A percentile compares a stretch with the other conserved stretches of the same genome.
These are phyloP conservation scores for Prionailurus bengalensis DNA, from an alignment of 2,113 vertebrate species.

Conservation along the genomic window DNA sequence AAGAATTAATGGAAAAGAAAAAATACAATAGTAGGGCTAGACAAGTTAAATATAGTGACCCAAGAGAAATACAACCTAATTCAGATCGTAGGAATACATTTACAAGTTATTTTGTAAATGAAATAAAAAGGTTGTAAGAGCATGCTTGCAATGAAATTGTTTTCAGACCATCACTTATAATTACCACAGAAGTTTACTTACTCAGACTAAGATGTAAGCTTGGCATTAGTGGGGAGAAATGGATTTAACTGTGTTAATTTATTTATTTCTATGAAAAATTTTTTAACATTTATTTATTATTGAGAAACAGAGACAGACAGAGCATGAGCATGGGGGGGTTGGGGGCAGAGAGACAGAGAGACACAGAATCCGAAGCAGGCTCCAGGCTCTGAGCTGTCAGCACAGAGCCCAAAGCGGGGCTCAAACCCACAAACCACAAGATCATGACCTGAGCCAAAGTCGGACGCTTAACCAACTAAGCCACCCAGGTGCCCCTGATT, in stretches of 20 bases:
- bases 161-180: constrained; percentile 53
- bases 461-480: too few relatives aligned
- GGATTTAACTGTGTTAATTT: not conserved
- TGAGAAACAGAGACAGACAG: too few relatives aligned
- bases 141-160: not conserved
- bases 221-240: not conserved
- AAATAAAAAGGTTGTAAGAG: not conserved
- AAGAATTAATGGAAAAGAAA: constrained; percentile 58
- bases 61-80: constrained; percentile 52
- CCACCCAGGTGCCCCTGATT: too few relatives aligned
- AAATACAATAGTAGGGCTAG: constrained; percentile 34
- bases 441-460: too few relatives aligned
- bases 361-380: too few relatives aligned
- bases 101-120: constrained; percentile 63
- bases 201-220: not conserved
- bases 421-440: too few relatives aligned
- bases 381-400: too few relatives aligned
- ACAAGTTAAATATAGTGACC: constrained; percentile 59
- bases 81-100: constrained; percentile 28
- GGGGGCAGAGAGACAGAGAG: too few relatives aligned
- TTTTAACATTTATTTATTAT: too few relatives aligned
- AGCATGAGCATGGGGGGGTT: too few relatives aligned
- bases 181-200: constrained; percentile 38
- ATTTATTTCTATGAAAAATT: too few relatives aligned
- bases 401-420: too few relatives aligned